Conservation (phyloP, 2,797 vertebrate species). For the Furcifer pardalis region DNA sequence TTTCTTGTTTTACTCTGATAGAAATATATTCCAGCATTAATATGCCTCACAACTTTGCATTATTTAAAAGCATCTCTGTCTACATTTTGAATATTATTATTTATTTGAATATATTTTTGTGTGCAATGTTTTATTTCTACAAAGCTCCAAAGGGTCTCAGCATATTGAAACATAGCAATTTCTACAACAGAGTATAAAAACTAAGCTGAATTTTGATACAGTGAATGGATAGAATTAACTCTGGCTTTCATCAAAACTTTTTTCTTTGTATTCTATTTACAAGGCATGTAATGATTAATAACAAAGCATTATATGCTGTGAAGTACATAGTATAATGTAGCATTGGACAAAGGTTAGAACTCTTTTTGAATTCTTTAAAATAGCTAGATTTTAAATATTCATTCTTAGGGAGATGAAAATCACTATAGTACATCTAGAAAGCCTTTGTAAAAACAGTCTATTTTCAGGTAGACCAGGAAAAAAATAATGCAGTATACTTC, state of each 20-base stretch:
- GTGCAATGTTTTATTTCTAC: constrained; percentile 49
- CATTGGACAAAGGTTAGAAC: constrained; percentile 8
- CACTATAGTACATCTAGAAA: too few relatives aligned
- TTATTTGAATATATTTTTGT: constrained; percentile 59
- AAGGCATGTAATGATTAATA: neutral
- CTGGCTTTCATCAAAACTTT: constrained; percentile 11
- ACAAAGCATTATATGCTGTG: neutral
- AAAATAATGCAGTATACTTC: too few relatives aligned
- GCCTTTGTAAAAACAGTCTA: too few relatives aligned
- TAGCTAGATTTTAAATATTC: too few relatives aligned
- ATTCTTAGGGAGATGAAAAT: too few relatives aligned
- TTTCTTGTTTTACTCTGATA: constrained; percentile 63
- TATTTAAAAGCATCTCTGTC: constrained; percentile 65
- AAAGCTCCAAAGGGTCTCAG: constrained; percentile 49
- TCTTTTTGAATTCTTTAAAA: too few relatives aligned
- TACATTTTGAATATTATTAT: constrained; percentile 61
- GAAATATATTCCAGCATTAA: constrained; percentile 58
- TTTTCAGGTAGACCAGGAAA: too few relatives aligned
- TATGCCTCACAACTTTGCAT: constrained; percentile 56
- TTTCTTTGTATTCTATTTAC: neutral
- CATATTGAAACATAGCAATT: constrained; percentile 39
- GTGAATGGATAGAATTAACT: neutral
- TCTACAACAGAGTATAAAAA: constrained; percentile 31
- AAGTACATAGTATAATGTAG: neutral
- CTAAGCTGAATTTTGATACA: neutral